phyloP scores from a whole-genome alignment of 2,888 invertebrate genomes.

The Galerucella nymphaeae region DNA sequence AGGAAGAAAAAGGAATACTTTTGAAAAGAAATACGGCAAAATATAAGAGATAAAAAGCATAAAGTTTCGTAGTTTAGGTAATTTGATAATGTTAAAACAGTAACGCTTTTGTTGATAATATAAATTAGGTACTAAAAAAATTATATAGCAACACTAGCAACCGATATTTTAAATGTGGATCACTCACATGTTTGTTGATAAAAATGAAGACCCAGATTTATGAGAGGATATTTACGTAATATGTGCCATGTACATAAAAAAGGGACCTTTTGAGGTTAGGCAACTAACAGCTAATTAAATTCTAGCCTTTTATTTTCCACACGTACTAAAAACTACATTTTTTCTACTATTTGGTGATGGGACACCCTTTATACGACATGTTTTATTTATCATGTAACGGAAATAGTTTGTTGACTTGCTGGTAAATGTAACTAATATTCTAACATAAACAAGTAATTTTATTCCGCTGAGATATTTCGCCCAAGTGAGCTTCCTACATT shows the following conservation, averaged over 20 bases:
- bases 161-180: too few species aligned
- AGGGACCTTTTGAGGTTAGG: background rate
- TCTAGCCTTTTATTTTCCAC: background rate
- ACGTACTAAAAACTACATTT: too few species aligned
- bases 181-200: constrained; percentile 14
- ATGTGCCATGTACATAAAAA: too few species aligned
- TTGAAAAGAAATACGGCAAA: background rate
- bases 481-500: background rate
- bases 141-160: too few species aligned
- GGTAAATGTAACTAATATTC: constrained; percentile 3
- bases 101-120: too few species aligned
- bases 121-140: too few species aligned
- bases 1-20: background rate
- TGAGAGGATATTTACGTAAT: too few species aligned
- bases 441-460: constrained; percentile 10
- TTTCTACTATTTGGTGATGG: too few species aligned
- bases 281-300: background rate
- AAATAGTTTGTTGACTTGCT: background rate
- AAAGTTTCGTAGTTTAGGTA: background rate
- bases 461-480: background rate
- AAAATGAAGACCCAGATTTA: constrained; percentile 29
- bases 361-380: background rate
- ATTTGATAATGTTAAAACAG: too few species aligned
- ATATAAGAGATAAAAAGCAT: background rate
- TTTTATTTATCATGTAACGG: background rate